Evolutionary conservation across 2,113 vertebrate species (phyloP).

Genomic region (Emydocephalus ijimae): DNA sequence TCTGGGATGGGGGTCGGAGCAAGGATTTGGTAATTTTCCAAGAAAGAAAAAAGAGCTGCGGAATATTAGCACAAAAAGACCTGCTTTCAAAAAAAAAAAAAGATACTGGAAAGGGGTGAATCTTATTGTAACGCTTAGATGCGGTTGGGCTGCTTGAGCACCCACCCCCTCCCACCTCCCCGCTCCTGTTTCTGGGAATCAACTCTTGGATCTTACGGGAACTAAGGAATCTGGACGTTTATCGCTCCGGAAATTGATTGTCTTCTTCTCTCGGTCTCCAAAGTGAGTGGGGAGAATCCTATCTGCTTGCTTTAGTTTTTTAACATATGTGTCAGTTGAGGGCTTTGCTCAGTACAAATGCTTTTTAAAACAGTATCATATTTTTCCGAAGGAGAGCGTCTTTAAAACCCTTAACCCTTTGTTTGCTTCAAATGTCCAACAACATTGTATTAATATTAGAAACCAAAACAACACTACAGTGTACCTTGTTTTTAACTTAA

Average conservation of each 20-base stretch:
- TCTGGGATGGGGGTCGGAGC: background rate
- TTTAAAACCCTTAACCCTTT: background rate
- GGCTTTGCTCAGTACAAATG: background rate
- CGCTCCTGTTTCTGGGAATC: constrained; percentile 27
- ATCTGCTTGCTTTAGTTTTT: background rate
- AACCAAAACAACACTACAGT: background rate
- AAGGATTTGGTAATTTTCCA: background rate
- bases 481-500: background rate
- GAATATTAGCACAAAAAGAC: background rate
- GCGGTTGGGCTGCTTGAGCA: background rate
- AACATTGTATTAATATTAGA: background rate
- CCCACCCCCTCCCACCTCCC: background rate
- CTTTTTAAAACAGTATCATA: background rate
- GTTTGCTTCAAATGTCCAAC: background rate
- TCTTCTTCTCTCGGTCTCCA: constrained; percentile 16
- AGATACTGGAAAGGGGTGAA: background rate
- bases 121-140: background rate
- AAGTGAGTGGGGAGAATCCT: background rate
- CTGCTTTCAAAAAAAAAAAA: background rate
- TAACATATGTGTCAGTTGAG: background rate
- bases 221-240: constrained; percentile 16
- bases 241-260: constrained; percentile 26
- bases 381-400: background rate
- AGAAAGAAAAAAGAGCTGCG: background rate
- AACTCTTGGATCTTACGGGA: constrained; percentile 32